A percentile compares a stretch with the other conserved stretches of the same genome.
These are phyloP conservation scores for Mormyrops boulengeri DNA, from an alignment of 2,797 vertebrate species.

Conservation along the genomic window DNA sequence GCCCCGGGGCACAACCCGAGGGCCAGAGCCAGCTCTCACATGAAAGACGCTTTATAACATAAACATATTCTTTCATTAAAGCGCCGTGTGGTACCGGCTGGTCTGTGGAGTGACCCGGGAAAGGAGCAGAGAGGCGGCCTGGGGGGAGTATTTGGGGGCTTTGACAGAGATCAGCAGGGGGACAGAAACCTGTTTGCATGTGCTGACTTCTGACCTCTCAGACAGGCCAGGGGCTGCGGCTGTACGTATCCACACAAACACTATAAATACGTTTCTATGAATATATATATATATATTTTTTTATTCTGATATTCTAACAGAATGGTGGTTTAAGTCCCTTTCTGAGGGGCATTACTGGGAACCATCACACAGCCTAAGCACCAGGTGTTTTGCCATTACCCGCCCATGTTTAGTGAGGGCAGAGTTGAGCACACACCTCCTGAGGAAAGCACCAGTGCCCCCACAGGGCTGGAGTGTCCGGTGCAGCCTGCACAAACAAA, in stretches of 20 bases:
- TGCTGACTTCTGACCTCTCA: neutral
- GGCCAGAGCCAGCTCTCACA: conserved; percentile 34
- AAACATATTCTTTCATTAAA: conserved; percentile 24
- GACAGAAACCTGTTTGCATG: neutral
- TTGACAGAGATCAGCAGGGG: conserved; percentile 17
- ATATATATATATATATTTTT: too few relatives aligned
- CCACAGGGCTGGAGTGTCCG: neutral
- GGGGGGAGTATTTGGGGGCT: neutral
- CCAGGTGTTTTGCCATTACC: neutral
- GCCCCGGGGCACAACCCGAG: conserved; percentile 13
- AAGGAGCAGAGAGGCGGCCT: neutral
- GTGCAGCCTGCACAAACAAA: neutral
- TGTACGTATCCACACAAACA: neutral
- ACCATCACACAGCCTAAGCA: neutral
- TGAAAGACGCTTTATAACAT: conserved; percentile 26
- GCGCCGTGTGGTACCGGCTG: neutral
- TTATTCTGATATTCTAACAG: neutral
- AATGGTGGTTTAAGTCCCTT: neutral
- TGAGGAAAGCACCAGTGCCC: neutral
- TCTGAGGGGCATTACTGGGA: neutral
- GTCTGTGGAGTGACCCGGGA: neutral
- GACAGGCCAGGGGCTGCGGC: neutral
- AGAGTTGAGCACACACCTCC: neutral
- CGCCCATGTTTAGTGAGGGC: neutral
- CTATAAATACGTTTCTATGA: neutral